These are phyloP conservation scores for Lucinisca nassula DNA, from an alignment of 2,888 invertebrate genomes.

Conservation along the genomic window DNA sequence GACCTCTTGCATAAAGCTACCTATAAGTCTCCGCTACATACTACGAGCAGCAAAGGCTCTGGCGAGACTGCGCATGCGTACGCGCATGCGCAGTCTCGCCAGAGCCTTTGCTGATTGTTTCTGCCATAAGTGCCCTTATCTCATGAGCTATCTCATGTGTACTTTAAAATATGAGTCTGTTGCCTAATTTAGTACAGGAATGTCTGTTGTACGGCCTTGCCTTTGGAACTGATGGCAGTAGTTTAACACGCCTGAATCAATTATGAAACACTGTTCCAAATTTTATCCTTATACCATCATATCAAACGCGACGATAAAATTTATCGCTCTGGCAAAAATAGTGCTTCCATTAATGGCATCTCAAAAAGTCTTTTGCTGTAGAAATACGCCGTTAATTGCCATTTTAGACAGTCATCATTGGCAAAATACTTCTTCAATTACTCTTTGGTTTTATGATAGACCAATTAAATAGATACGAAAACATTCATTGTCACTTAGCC, in stretches of 20 bases:
- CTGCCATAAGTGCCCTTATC: no score
- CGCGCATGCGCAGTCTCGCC: no score
- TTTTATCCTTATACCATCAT: constrained; percentile 2
- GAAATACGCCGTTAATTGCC: constrained; percentile 7
- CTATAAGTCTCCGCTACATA: no score
- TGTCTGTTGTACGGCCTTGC: no score
- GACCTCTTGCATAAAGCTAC: no score
- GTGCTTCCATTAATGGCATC: neutral
- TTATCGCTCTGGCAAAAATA: neutral
- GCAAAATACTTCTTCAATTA: neutral
- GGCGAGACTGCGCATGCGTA: no score
- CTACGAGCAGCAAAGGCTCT: no score
- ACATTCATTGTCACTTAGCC: constrained; percentile 13
- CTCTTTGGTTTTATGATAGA: neutral
- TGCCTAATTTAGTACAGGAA: no score
- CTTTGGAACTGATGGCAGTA: no score
- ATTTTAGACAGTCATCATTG: neutral
- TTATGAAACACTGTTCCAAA: neutral
- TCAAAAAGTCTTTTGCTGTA: constrained; percentile 2
- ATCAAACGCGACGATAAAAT: constrained; percentile 1
- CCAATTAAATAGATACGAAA: constrained; percentile 15
- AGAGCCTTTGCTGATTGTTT: no score
- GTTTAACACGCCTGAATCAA: neutral
- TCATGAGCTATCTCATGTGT: no score
- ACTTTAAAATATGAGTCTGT: no score